Conservation (phyloP, 2,113 vertebrate species). For the Actenoides lindsayi region DNA sequence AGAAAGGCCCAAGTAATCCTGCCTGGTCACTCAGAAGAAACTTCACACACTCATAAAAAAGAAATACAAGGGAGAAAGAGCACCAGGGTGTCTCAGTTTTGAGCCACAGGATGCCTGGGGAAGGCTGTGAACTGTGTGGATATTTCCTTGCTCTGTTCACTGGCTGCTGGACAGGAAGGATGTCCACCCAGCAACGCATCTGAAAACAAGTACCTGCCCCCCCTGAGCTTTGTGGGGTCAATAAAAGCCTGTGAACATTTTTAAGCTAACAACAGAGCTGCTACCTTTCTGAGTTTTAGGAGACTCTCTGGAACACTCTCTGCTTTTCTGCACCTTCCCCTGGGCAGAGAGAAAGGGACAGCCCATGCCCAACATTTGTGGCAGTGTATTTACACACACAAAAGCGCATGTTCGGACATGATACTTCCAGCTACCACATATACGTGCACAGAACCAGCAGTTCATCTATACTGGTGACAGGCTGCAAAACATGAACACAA, state of each 20-base stretch:
- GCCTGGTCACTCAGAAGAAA: neutral
- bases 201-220: neutral
- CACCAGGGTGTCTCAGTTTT: neutral
- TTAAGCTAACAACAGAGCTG: neutral
- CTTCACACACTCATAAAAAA: neutral
- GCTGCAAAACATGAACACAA: neutral
- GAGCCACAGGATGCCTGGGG: neutral
- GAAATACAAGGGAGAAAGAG: neutral
- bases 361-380: neutral
- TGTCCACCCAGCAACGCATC: neutral
- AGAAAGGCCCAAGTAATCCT: neutral
- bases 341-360: neutral
- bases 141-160: neutral
- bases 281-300: neutral
- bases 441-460: neutral
- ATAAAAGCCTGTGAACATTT: neutral
- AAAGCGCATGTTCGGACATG: accelerated
- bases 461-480: neutral
- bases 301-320: neutral
- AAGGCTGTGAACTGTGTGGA: neutral
- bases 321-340: neutral
- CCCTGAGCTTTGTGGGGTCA: neutral
- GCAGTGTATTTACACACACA: neutral
- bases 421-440: neutral
- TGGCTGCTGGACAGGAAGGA: neutral